Base-by-base conservation (phyloP, 1,140 invertebrate species). In the Kradibia gibbosae region DNA sequence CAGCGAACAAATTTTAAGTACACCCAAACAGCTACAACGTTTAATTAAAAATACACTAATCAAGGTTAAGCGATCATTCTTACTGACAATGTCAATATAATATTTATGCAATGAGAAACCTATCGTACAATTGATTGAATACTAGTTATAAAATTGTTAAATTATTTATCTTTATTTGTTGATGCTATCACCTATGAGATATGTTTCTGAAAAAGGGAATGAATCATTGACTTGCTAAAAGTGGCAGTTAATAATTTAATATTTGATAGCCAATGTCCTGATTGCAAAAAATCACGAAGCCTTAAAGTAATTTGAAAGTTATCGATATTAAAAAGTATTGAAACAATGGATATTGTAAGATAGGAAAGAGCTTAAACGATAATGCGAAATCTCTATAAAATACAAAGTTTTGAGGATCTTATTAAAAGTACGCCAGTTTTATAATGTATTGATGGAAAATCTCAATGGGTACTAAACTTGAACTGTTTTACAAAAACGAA, bases 291-390 rank as follows among this genome's bases (percentile, higher is more conserved):
- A n/a, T 67, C 0, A 67, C 20, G 20, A 65, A 7, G 4, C 34
- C 15, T 67, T 39, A 36, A 39, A 67, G 62, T 39, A 67, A 39
- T 39, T 67, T 67, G 22, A 22, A 39, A 67, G 34, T 67, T 67
- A 67, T 67, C 17, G 34, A n/a, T 39, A 39, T 67, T 39, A 67
- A 39, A 67, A 67, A 39, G 34, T 67, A 39, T 39, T 39, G 34
- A 67, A 67, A 67, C 20, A 67, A 67, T 67, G 34, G 62, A 67
- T 67, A 67, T 67, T 39, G 62, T 39, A 67, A 67, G 62, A 39
- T 67, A 36, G 39, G 36, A 67, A 39, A 1, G 34, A 1, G 34
- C 34, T 39, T n/a, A 22, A n/a, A 22, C 22, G 34, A 39, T n/a
- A 67, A 39, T 67, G 11, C 36, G 8, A 39, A 39, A 39, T 39